Percentiles rank a stretch among this genome's conserved stretches.
phyloP scores from a whole-genome alignment of 1,140 invertebrate genomes.

The Ceratina australensis region DNA sequence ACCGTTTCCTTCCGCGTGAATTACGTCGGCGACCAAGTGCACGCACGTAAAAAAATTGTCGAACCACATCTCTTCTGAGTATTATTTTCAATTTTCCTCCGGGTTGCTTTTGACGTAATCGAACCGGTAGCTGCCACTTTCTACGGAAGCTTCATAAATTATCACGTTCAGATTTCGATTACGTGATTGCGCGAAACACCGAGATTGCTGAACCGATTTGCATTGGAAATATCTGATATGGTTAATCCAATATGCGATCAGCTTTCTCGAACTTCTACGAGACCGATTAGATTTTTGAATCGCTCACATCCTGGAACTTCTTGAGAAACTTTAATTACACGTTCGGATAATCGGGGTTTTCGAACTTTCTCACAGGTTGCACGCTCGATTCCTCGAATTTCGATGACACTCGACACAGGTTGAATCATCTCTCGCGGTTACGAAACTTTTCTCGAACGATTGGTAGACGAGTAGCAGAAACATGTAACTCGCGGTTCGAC shows the following conservation, averaged over 20 bases:
- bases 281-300: no score
- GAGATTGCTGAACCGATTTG: not conserved
- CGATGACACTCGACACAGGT: not conserved
- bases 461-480: not conserved
- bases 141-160: conserved; percentile 68
- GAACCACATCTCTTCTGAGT: no score
- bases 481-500: conserved; percentile 4
- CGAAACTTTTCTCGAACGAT: not conserved
- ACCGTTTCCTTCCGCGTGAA: not conserved
- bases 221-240: not conserved
- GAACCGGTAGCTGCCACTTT: conserved; percentile 66
- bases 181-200: conserved; percentile 27
- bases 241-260: not conserved
- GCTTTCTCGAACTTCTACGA: no score
- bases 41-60: no score
- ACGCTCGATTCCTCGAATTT: not conserved
- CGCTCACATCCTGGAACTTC: no score
- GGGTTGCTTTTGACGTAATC: not conserved
- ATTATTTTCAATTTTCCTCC: not conserved
- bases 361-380: not conserved
- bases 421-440: not conserved
- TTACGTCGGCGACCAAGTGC: no score
- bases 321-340: no score
- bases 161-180: conserved; percentile 66
- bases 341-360: no score